Percentiles rank a stretch among this genome's conserved stretches.
These are phyloP conservation scores for Drosophila anceps DNA, from an alignment of 2,888 invertebrate genomes.

Conservation along the genomic window DNA sequence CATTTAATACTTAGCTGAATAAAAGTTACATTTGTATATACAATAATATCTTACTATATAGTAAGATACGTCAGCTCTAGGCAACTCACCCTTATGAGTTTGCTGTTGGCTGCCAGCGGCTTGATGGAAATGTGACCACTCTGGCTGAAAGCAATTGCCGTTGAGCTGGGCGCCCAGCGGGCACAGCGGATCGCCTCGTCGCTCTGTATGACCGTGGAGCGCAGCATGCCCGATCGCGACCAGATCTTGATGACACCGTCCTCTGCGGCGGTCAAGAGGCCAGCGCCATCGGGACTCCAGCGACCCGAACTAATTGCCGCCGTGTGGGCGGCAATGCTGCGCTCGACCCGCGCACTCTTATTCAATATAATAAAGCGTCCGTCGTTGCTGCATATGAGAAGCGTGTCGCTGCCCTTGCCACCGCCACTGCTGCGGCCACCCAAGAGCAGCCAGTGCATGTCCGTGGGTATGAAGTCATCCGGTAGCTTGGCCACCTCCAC, in stretches of 20 bases:
- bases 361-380: constrained; percentile 95
- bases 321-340: constrained; percentile 96
- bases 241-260: constrained; percentile 98
- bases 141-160: constrained; percentile 89
- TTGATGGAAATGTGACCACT: constrained; percentile 89
- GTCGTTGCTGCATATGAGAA: constrained; percentile 94
- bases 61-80: too few relatives aligned
- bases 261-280: constrained; percentile 97
- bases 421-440: constrained; percentile 84
- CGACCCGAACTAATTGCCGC: constrained; percentile 94
- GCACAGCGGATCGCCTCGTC: constrained; percentile 94
- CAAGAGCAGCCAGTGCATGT: constrained; percentile 92
- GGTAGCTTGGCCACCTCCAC: constrained; percentile 91
- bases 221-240: constrained; percentile 97
- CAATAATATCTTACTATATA: too few relatives aligned
- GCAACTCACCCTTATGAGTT: constrained; percentile 89
- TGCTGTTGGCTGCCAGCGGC: constrained; percentile 90
- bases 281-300: constrained; percentile 98
- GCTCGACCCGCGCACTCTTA: constrained; percentile 95
- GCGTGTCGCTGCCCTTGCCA: constrained; percentile 88
- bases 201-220: constrained; percentile 94
- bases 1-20: background rate
- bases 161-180: constrained; percentile 92
- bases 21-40: background rate
- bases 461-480: constrained; percentile 94